Conservation (phyloP, 1,140 invertebrate species). For the Magallana ariakensis region DNA sequence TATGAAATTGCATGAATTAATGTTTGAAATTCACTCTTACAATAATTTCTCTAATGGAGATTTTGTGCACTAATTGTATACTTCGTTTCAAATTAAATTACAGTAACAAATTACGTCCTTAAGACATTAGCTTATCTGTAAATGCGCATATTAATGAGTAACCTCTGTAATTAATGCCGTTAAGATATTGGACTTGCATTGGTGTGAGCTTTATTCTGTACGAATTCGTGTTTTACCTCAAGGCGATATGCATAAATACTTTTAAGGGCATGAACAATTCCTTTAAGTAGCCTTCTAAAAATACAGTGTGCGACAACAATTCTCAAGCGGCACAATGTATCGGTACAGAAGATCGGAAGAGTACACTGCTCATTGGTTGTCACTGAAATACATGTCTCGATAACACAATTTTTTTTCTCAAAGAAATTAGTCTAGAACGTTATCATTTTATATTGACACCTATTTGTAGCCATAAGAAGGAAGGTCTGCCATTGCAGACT, state of each 20-base stretch:
- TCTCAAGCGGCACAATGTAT: neutral
- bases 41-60: too few species aligned
- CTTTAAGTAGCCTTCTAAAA: neutral
- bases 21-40: too few species aligned
- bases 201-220: conserved; percentile 10
- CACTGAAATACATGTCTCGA: too few species aligned
- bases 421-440: too few species aligned
- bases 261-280: conserved; percentile 1
- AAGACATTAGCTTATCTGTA: neutral
- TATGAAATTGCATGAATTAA: too few species aligned
- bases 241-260: conserved; percentile 15
- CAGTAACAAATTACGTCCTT: neutral
- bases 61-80: too few species aligned
- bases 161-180: neutral
- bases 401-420: too few species aligned
- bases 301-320: neutral
- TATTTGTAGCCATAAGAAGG: too few species aligned
- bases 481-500: too few species aligned
- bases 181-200: conserved; percentile 22
- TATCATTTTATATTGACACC: too few species aligned
- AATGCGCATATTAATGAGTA: conserved; percentile 21
- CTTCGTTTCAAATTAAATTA: neutral
- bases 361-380: too few species aligned
- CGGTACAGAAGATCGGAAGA: neutral
- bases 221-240: neutral